Percentiles rank a stretch among this genome's conserved stretches.
These are phyloP conservation scores for Rhegmatorhina hoffmannsi DNA, from an alignment of 2,113 vertebrate species.

Conservation along the genomic window DNA sequence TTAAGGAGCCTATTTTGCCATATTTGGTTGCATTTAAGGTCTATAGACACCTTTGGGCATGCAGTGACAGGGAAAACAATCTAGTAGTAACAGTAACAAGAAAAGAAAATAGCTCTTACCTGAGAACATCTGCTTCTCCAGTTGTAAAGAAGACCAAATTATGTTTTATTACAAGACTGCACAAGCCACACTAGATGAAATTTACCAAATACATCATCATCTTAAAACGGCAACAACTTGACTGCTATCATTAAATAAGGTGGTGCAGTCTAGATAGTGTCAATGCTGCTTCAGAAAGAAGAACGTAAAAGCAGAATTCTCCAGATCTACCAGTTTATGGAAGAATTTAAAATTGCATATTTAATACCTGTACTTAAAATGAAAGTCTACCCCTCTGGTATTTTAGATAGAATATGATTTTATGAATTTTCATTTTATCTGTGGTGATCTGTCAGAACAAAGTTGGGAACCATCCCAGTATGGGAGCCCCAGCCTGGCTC, in stretches of 20 bases:
- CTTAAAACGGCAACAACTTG: background rate
- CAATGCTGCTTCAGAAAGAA: background rate
- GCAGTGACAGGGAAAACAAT: background rate
- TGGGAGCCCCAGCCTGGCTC: background rate
- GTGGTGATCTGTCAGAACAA: background rate
- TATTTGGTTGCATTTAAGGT: background rate
- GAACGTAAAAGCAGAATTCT: background rate
- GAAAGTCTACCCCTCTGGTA: background rate
- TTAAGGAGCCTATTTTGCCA: background rate
- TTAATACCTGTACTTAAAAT: background rate
- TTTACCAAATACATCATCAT: background rate
- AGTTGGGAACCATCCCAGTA: background rate
- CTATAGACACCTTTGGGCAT: background rate
- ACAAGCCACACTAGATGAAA: background rate
- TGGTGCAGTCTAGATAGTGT: background rate
- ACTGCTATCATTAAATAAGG: background rate
- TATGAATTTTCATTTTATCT: background rate
- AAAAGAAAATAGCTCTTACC: conserved; percentile 12
- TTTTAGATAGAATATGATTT: background rate
- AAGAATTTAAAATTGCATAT: background rate
- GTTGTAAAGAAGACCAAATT: background rate
- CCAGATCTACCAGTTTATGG: background rate
- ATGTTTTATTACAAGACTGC: background rate
- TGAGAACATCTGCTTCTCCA: background rate
- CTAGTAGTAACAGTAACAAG: background rate